phyloP scores from a whole-genome alignment of 2,888 invertebrate species.

The Halictus quadricinctus region DNA sequence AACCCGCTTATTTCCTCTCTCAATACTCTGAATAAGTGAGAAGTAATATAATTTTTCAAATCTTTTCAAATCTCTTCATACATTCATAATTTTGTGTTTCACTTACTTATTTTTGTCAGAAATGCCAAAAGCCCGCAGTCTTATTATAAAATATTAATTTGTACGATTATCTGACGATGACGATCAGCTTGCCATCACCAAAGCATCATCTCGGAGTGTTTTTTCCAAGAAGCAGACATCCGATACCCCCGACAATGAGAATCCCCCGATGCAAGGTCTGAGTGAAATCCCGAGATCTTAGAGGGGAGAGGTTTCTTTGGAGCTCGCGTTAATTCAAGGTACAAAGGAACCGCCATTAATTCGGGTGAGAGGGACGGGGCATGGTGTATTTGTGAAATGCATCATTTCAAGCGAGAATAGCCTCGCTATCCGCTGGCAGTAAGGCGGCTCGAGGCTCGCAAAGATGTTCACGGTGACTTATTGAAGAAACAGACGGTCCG shows the following conservation, averaged over 20 bases:
- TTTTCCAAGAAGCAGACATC: not conserved
- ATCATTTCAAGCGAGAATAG: not conserved
- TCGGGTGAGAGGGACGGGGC: not conserved
- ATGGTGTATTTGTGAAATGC: not conserved
- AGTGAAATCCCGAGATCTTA: not conserved
- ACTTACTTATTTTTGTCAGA: too few relatives aligned
- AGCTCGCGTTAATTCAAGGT: not conserved
- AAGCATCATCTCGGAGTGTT: not conserved
- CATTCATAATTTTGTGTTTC: too few relatives aligned
- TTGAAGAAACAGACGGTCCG: slow-evolving; percentile 9
- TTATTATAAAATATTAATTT: not conserved
- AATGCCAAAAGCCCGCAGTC: too few relatives aligned
- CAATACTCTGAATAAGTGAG: too few relatives aligned
- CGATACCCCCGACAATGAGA: not conserved
- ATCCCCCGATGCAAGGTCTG: not conserved
- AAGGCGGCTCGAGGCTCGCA: not conserved
- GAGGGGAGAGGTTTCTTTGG: not conserved
- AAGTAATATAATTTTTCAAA: too few relatives aligned
- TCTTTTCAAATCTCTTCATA: too few relatives aligned
- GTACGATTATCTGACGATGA: not conserved
- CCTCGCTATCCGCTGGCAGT: not conserved
- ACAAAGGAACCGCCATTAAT: not conserved
- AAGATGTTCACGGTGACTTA: not conserved
- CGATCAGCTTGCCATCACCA: not conserved
- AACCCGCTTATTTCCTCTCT: too few relatives aligned